Evolutionary conservation across 2,797 vertebrate genomes (phyloP), one percentile per base, ranked within the genome.

Genomic region (Onychomys arenicola): DNA sequence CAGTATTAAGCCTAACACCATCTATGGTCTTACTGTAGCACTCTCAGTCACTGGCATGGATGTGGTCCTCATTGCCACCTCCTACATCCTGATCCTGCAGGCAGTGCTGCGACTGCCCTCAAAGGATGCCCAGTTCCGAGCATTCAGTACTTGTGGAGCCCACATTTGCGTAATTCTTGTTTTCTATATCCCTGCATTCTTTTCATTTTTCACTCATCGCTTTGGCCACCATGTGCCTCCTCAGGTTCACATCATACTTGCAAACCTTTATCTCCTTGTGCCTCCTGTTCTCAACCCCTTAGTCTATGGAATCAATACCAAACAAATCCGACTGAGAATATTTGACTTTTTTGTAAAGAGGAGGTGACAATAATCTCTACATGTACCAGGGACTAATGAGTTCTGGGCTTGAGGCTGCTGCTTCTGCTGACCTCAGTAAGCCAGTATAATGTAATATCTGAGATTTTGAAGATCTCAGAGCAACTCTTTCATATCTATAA

Each of bases 211-310:
- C 14, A 96, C 97, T 2, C 95, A 97, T 17, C 89, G 91, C 27
- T 97, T 98, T 91, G 97, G 97, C 52, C 95, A 95, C 52, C 93
- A 55, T 0, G 89, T 98, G 21, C 91, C 96, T 59, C 97, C 96
- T 69, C 84, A 96, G 6, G 59, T 97, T 34, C 97, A 98, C 90
- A 97, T 97, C 49, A 11, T 97, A 16, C 95, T 98, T 85, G 95
- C 97, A 67, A 97, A 97, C 91, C 97, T 98, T n/a, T 98, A 98
- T 61, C 96, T 98, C 29, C 97, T 98, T 0, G 65, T 97, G 6
- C 96, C 97, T 2, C 96, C 97, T 67, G 95, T 97, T 89, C 96
- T 98, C 52, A 98, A 97, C 43, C 97, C 97, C 37, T 11, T 98
- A 46, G 91, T 97, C 63, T 97, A 98, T 40, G 97, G 96, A 25